phyloP scores from a whole-genome alignment of 2,888 invertebrate species.

The Troides aeacus region DNA sequence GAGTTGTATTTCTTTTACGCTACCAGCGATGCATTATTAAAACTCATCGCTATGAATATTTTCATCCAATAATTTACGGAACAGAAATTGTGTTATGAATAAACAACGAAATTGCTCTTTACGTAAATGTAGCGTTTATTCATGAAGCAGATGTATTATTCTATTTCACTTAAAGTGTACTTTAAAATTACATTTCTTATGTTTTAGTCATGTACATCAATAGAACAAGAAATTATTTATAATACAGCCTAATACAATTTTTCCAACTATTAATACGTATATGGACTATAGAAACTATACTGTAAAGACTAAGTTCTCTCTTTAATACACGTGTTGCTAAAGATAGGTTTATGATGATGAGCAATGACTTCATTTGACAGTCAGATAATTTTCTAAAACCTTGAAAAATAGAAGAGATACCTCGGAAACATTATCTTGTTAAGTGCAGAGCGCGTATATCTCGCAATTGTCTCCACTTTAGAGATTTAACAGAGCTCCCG shows the following conservation, averaged over 20 bases:
- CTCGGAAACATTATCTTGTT: background rate
- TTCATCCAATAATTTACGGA: conserved; percentile 25
- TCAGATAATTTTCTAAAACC: background rate
- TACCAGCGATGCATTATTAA: conserved; percentile 50
- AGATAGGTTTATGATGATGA: too few relatives aligned
- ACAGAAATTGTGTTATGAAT: conserved; percentile 22
- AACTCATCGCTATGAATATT: conserved; percentile 31
- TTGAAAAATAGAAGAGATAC: background rate
- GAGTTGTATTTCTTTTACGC: conserved; percentile 48
- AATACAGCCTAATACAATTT: too few relatives aligned
- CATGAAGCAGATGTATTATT: background rate
- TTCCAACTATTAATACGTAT: too few relatives aligned
- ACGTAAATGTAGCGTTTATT: conserved; percentile 1
- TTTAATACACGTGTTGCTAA: too few relatives aligned
- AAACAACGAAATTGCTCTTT: conserved; percentile 24
- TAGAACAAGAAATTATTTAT: too few relatives aligned
- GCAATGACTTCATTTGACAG: too few relatives aligned
- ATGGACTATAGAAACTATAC: too few relatives aligned
- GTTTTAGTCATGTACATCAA: too few relatives aligned
- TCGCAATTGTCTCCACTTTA: background rate
- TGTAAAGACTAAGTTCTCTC: too few relatives aligned
- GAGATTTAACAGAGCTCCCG: conserved; percentile 9
- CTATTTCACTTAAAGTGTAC: background rate
- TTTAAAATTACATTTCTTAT: background rate
- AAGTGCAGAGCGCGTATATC: background rate